Evolutionary conservation across 2,797 vertebrate species (phyloP).

Genomic region (Leptatherina wallacei): DNA sequence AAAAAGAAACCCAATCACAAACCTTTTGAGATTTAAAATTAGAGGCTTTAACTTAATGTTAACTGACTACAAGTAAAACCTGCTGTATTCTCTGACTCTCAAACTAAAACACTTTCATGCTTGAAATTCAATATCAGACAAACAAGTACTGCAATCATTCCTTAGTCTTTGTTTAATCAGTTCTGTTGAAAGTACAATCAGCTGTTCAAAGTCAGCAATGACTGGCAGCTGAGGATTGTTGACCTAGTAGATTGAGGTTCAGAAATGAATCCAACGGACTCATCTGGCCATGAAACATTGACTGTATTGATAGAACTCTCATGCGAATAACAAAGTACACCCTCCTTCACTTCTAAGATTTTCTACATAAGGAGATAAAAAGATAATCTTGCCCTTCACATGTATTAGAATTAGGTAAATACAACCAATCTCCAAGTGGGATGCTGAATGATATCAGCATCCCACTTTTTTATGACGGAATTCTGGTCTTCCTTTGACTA

Average conservation of each 20-base stretch:
- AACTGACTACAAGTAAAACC: neutral
- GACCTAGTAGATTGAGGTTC: neutral
- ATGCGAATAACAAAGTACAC: neutral
- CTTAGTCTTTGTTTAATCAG: neutral
- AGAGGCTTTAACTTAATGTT: neutral
- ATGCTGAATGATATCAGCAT: too few relatives aligned
- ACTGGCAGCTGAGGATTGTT: neutral
- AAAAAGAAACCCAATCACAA: neutral
- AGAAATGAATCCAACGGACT: slow-evolving; percentile 3
- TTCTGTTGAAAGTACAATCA: slow-evolving; percentile 1
- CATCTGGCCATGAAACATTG: neutral
- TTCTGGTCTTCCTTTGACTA: too few relatives aligned
- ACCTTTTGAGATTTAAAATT: neutral
- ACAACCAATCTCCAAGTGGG: too few relatives aligned
- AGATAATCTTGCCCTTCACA: too few relatives aligned
- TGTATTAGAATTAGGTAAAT: too few relatives aligned
- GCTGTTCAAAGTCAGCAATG: neutral
- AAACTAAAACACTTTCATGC: neutral
- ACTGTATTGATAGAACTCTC: neutral
- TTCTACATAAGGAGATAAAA: neutral
- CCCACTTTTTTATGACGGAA: too few relatives aligned
- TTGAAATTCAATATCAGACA: slow-evolving; percentile 9
- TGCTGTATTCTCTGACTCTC: neutral
- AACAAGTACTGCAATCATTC: neutral
- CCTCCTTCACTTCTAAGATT: neutral